Evolutionary conservation across 2,888 invertebrate species (phyloP).

Genomic region (Eupithecia pulchellata): DNA sequence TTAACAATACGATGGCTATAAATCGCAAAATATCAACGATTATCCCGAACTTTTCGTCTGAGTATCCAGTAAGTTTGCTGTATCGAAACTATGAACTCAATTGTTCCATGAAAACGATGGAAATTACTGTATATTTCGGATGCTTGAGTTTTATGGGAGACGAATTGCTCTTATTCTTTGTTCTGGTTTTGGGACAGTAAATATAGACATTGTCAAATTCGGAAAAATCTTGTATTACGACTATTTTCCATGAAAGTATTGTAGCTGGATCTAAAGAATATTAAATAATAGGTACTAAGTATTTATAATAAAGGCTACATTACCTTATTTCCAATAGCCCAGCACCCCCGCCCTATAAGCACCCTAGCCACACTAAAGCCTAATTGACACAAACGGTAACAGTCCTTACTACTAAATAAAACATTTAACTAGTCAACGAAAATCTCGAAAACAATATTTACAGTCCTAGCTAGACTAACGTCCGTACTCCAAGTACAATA

Average conservation of each 20-base stretch:
- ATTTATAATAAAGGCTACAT: conserved; percentile 11
- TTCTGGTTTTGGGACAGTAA: background rate
- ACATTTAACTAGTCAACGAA: conserved; percentile 82
- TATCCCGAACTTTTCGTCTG: conserved; percentile 45
- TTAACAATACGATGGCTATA: conserved; percentile 51
- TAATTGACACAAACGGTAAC: conserved; percentile 81
- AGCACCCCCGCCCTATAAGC: conserved; percentile 73
- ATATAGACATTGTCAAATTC: background rate
- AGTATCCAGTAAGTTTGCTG: conserved; percentile 44
- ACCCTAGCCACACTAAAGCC: conserved; percentile 82
- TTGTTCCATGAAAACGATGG: conserved; percentile 49
- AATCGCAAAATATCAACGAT: conserved; percentile 49
- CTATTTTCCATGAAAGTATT: background rate
- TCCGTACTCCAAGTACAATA: background rate
- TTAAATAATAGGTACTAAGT: background rate
- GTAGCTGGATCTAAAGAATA: background rate
- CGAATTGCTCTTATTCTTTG: conserved; percentile 17
- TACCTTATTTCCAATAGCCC: conserved; percentile 50
- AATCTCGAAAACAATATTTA: conserved; percentile 72
- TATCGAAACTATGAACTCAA: conserved; percentile 47
- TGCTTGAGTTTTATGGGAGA: conserved; percentile 35
- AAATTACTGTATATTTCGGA: conserved; percentile 42
- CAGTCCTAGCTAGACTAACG: conserved; percentile 37
- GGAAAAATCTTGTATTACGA: background rate
- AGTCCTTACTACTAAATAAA: conserved; percentile 77